Evolutionary conservation across 2,113 vertebrate species (phyloP).

Genomic region (Haliaeetus leucogaster): DNA sequence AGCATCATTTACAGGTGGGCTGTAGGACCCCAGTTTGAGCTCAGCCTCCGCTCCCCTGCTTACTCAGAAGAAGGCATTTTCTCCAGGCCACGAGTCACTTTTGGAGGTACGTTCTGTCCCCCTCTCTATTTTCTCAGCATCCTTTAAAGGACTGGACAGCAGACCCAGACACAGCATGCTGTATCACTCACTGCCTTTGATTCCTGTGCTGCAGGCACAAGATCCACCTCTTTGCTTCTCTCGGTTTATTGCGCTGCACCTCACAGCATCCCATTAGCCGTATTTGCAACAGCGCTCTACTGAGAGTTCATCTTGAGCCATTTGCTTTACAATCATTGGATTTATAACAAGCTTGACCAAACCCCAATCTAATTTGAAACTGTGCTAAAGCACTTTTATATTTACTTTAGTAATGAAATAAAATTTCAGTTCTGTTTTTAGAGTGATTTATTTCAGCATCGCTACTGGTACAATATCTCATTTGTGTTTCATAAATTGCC

Average conservation of each 20-base stretch:
- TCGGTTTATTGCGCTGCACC: not conserved
- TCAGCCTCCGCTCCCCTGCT: not conserved
- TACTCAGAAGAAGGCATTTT: not conserved
- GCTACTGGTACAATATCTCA: slow-evolving; percentile 30
- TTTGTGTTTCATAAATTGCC: slow-evolving; percentile 63
- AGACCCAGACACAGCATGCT: not conserved
- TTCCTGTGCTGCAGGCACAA: not conserved
- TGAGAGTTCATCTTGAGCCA: slow-evolving; percentile 27
- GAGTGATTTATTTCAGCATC: slow-evolving; percentile 51
- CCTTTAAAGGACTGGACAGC: not conserved
- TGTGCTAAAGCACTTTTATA: slow-evolving; percentile 52
- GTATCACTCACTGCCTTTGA: not conserved
- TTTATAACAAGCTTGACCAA: slow-evolving; percentile 65
- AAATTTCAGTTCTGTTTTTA: slow-evolving; percentile 57
- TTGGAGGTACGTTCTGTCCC: not conserved
- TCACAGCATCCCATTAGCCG: not conserved
- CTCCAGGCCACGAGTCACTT: not conserved
- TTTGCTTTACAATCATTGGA: slow-evolving; percentile 28
- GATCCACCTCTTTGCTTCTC: not conserved
- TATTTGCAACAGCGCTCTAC: not conserved
- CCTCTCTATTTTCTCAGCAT: not conserved
- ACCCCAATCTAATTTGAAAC: slow-evolving; percentile 62
- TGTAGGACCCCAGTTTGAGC: not conserved
- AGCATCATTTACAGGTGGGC: not conserved
- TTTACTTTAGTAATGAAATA: slow-evolving; percentile 68